Conservation (phyloP, 2,797 vertebrate species). For the Rhincodon typus region DNA sequence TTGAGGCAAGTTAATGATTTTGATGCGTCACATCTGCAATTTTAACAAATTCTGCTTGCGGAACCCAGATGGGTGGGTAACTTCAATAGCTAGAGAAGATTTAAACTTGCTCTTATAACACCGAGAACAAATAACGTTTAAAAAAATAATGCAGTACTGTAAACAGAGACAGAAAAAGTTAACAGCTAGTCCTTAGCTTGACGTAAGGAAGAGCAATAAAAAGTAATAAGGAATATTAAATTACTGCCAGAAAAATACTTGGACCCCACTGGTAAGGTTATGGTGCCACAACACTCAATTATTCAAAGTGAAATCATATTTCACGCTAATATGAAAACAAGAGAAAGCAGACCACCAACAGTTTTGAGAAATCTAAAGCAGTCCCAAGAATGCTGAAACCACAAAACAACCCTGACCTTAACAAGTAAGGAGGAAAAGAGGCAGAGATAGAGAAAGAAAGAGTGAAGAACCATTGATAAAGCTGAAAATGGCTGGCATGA, state of each 20-base stretch:
- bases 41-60: neutral
- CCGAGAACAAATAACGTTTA: neutral
- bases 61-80: neutral
- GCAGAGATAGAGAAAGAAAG: no score
- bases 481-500: no score
- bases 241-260: neutral
- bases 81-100: neutral
- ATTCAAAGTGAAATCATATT: neutral
- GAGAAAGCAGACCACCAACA: neutral
- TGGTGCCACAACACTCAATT: neutral
- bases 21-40: neutral
- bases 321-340: neutral
- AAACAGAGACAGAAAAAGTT: neutral
- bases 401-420: neutral
- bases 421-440: neutral
- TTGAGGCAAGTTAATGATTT: neutral
- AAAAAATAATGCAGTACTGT: neutral
- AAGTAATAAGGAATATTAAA: neutral
- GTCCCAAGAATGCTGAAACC: neutral
- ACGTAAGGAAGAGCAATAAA: neutral
- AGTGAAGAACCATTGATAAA: no score
- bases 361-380: neutral
- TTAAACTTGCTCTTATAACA: neutral
- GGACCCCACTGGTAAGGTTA: neutral
- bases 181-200: neutral